Evolutionary conservation across 2,888 invertebrate species (phyloP).

Genomic region (Dasysyrphus albostriatus): DNA sequence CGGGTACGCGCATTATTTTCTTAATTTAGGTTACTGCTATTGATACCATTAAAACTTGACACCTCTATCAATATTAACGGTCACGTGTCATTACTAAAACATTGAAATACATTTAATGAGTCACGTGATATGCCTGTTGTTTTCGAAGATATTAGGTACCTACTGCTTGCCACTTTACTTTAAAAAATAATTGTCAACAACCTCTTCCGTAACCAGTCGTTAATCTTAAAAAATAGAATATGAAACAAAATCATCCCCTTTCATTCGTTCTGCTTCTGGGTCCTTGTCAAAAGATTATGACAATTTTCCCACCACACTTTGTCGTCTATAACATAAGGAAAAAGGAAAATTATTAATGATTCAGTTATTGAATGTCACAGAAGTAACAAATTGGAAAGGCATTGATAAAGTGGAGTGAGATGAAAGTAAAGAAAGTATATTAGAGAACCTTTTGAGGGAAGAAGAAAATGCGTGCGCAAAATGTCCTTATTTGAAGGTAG

Average conservation of each 20-base stretch:
- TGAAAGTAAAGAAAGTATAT: conserved; percentile 24
- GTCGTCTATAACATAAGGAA: conserved; percentile 35
- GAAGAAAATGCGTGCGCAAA: conserved; percentile 62
- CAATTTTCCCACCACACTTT: conserved; percentile 81
- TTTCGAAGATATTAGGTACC: conserved; percentile 23
- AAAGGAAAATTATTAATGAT: conserved; percentile 73
- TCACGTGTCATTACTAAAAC: conserved; percentile 56
- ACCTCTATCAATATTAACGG: conserved; percentile 22
- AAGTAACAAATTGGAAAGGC: conserved; percentile 69
- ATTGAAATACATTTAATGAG: conserved; percentile 62
- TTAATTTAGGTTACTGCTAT: neutral
- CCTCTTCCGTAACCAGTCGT: conserved; percentile 17
- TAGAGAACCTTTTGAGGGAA: conserved; percentile 19
- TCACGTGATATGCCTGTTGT: conserved; percentile 60
- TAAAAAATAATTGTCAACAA: conserved; percentile 64
- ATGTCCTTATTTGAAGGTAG: conserved; percentile 20
- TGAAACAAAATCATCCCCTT: conserved; percentile 3
- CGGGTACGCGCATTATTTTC: no score
- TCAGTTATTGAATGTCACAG: conserved; percentile 73
- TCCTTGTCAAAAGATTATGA: conserved; percentile 82
- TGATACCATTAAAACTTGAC: conserved; percentile 37
- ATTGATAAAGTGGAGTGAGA: conserved; percentile 9
- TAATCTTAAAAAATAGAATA: conserved; percentile 4
- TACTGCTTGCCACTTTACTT: conserved; percentile 1
- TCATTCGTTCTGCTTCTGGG: conserved; percentile 47